Evolutionary conservation across 2,797 vertebrate species (phyloP).

Genomic region (Urocyon cinereoargenteus): DNA sequence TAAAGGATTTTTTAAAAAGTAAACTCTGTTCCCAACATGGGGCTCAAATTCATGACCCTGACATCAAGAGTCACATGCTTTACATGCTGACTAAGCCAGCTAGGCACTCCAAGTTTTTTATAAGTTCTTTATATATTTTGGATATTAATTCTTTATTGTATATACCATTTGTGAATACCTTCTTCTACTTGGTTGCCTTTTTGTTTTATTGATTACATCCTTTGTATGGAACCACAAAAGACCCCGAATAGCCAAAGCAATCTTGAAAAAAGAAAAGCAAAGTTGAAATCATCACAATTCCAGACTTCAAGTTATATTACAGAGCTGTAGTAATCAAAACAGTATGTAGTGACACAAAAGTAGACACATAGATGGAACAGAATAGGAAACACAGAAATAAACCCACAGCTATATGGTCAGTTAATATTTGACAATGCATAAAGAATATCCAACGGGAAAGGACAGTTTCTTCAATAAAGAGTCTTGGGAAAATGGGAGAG

Average conservation of each 20-base stretch:
- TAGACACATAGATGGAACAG: not conserved
- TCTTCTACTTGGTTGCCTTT: not conserved
- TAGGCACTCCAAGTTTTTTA: not conserved
- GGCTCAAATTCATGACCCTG: not conserved
- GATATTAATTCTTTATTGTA: not conserved
- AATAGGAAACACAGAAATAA: not conserved
- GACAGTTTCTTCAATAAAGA: not conserved
- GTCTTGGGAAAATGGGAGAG: not conserved
- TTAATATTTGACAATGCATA: not conserved
- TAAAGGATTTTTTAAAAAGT: not conserved
- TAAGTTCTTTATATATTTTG: not conserved
- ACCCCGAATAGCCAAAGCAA: not conserved
- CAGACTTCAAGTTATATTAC: not conserved
- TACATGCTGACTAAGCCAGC: not conserved
- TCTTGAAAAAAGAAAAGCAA: not conserved
- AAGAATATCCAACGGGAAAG: not conserved
- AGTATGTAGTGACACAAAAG: not conserved
- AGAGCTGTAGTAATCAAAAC: not conserved
- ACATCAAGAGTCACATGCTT: not conserved
- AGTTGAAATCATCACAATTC: not conserved
- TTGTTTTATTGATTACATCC: not conserved
- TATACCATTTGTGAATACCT: not conserved
- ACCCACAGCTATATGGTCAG: not conserved
- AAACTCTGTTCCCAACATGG: not conserved
- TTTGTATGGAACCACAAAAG: not conserved